Evolutionary conservation across 1,140 invertebrate genomes (phyloP).

Genomic region (Hypsibius dujardini): DNA sequence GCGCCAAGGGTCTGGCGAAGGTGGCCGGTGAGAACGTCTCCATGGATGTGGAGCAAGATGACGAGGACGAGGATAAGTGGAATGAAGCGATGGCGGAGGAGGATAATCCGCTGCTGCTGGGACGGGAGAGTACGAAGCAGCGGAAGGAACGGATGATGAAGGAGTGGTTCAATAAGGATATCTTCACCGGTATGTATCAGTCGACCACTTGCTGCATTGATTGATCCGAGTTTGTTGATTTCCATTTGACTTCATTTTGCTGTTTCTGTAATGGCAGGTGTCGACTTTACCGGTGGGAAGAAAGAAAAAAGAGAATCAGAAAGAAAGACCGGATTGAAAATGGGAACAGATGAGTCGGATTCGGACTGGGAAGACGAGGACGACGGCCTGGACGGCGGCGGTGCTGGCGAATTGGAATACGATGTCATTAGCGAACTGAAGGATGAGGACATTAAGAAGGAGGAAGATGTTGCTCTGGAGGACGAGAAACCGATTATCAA

Average conservation of each 20-base stretch:
- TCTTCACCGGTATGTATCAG: conserved; percentile 16
- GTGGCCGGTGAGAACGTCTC: conserved; percentile 4
- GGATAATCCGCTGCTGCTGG: conserved; percentile 61
- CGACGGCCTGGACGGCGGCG: conserved; percentile 48
- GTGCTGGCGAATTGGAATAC: conserved; percentile 67
- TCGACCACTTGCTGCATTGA: too few relatives aligned
- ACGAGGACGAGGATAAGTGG: conserved; percentile 18
- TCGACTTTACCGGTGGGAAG: too few relatives aligned
- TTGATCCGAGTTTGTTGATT: too few relatives aligned
- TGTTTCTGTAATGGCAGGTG: too few relatives aligned
- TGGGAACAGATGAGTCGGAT: conserved; percentile 17
- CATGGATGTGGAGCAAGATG: conserved; percentile 20
- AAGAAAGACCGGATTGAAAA: conserved; percentile 21
- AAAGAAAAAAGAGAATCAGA: conserved; percentile 20
- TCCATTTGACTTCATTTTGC: too few relatives aligned
- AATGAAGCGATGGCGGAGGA: conserved; percentile 21
- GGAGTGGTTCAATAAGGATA: conserved; percentile 64
- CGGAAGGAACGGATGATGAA: conserved; percentile 55
- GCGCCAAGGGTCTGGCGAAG: conserved; percentile 31
- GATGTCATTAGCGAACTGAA: conserved; percentile 48
- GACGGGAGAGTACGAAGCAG: conserved; percentile 56
- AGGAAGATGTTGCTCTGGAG: neutral
- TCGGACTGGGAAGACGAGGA: conserved; percentile 16
- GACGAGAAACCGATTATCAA: conserved; percentile 23
- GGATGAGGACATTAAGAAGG: conserved; percentile 11